A percentile compares a stretch with the other conserved stretches of the same genome.
Conservation (phyloP, 2,888 invertebrate genomes). For the Tigriopus californicus region DNA sequence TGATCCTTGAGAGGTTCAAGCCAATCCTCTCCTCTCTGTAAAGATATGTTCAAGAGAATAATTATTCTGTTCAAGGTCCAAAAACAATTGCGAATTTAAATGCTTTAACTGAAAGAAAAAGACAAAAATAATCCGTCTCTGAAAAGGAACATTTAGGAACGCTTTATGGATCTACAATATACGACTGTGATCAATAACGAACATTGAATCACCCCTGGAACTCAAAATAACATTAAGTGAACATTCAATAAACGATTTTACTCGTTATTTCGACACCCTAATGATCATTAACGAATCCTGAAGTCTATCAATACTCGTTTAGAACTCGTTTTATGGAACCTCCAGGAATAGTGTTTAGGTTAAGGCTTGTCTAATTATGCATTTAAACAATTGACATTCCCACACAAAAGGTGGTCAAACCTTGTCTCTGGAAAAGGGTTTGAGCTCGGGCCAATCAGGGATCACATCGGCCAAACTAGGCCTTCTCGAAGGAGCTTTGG, state of each 20-base stretch:
- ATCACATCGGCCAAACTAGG: constrained; percentile 82
- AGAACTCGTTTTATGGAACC: too few relatives aligned
- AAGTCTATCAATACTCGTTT: not conserved
- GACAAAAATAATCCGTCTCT: not conserved
- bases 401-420: not conserved
- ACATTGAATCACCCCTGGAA: too few relatives aligned
- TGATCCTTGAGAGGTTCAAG: constrained; percentile 84
- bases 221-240: not conserved
- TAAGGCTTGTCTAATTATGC: not conserved
- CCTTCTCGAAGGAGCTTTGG: constrained; percentile 30
- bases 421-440: constrained; percentile 36
- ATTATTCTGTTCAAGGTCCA: not conserved
- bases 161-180: too few relatives aligned
- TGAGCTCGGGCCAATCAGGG: constrained; percentile 85
- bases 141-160: not conserved
- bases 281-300: not conserved
- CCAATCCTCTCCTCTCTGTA: constrained; percentile 80
- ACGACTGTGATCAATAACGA: too few relatives aligned
- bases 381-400: not conserved
- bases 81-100: constrained; percentile 4
- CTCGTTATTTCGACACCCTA: not conserved
- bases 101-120: not conserved
- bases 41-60: not conserved
- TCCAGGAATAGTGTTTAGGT: not conserved
- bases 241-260: not conserved